Evolutionary conservation across 2,888 invertebrate species (phyloP).

Genomic region (Limulus polyphemus): DNA sequence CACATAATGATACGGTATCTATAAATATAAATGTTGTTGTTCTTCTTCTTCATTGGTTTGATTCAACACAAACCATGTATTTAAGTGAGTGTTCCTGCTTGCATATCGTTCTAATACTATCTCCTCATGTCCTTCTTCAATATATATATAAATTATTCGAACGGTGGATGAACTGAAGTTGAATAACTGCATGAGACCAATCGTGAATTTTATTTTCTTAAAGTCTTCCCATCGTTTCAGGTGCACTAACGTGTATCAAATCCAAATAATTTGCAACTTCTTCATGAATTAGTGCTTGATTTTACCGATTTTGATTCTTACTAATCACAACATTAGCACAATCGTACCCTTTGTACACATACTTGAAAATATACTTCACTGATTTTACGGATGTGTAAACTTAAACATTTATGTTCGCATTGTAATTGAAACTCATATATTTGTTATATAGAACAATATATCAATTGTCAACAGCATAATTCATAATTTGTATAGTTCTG

Average conservation of each 20-base stretch:
- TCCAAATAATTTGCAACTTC: background rate
- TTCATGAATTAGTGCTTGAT: background rate
- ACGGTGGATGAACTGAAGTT: background rate
- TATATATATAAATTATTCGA: background rate
- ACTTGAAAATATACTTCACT: background rate
- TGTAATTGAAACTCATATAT: background rate
- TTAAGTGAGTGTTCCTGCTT: background rate
- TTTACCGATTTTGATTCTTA: background rate
- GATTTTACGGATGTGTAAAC: background rate
- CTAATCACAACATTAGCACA: background rate
- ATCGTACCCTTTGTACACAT: background rate
- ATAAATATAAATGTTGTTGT: background rate
- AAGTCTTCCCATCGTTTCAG: background rate
- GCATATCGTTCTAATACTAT: background rate
- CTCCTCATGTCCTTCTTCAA: background rate
- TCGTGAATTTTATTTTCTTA: background rate
- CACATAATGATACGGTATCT: background rate
- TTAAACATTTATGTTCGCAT: background rate
- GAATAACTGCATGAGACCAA: background rate
- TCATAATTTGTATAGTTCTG: background rate
- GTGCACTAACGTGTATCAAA: background rate
- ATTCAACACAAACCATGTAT: background rate
- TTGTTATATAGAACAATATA: background rate
- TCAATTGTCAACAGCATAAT: background rate
- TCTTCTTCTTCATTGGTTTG: background rate